A percentile compares a stretch with the other conserved stretches of the same genome.
Evolutionary conservation across 2,113 vertebrate species (phyloP).

Genomic region (Steatornis caripensis): DNA sequence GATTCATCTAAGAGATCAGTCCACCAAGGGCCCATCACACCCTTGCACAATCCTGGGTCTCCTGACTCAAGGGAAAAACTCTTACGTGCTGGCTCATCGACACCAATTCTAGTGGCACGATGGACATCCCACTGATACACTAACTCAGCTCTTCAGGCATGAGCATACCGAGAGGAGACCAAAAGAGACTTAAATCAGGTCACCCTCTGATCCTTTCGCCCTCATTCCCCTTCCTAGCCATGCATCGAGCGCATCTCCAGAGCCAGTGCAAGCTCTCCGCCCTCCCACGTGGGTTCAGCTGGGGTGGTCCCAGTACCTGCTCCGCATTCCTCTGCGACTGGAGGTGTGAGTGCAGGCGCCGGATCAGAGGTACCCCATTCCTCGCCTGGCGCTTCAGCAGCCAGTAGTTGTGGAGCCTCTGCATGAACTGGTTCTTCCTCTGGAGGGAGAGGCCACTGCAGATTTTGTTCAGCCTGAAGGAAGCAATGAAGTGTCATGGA

Average conservation of each 20-base stretch:
- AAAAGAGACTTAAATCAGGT: background rate
- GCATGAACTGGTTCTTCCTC: constrained; percentile 96
- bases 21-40: background rate
- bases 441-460: constrained; percentile 90
- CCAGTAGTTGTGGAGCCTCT: constrained; percentile 95
- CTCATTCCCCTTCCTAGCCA: background rate
- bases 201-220: background rate
- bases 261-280: background rate
- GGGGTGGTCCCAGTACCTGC: constrained; percentile 77
- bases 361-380: constrained; percentile 91
- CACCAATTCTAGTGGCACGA: background rate
- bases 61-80: background rate
- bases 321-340: constrained; percentile 87
- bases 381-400: constrained; percentile 93
- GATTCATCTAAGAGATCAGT: background rate
- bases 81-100: background rate
- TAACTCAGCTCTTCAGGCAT: background rate
- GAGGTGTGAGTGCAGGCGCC: constrained; percentile 86
- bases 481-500: constrained; percentile 48
- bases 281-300: accelerated
- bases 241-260: background rate
- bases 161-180: background rate
- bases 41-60: background rate
- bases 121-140: background rate
- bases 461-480: constrained; percentile 89